Conservation (phyloP, 2,113 vertebrate genomes). For the Pavo muticus region DNA sequence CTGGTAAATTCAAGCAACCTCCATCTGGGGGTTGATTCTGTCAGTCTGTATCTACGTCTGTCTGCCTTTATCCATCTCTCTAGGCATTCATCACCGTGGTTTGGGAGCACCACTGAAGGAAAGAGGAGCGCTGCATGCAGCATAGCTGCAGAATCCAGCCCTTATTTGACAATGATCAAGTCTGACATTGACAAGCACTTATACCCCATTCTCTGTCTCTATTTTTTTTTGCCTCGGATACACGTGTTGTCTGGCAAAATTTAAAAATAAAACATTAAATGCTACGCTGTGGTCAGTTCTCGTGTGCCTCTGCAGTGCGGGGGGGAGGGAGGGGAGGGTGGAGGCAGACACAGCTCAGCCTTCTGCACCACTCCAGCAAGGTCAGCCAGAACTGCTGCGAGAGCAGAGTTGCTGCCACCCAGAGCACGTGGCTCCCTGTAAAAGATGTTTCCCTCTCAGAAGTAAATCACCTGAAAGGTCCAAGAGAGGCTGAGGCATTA, state of each 20-base stretch:
- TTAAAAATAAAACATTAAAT: constrained; percentile 67
- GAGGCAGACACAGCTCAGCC: not conserved
- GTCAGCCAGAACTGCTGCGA: constrained; percentile 44
- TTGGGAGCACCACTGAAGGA: not conserved
- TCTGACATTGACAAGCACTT: constrained; percentile 54
- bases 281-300: constrained; percentile 23
- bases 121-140: not conserved
- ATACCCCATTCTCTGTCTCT: constrained; percentile 14
- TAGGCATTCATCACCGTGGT: not conserved
- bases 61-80: constrained; percentile 57
- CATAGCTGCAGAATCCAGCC: constrained; percentile 32
- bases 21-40: constrained; percentile 49
- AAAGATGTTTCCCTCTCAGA: not conserved
- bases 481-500: not conserved
- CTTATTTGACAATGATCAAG: constrained; percentile 5
- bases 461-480: not conserved
- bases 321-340: constrained; percentile 16
- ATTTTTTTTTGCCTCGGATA: constrained; percentile 17
- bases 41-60: constrained; percentile 59
- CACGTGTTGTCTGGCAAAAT: constrained; percentile 53
- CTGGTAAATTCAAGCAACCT: constrained; percentile 30
- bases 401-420: constrained; percentile 28
- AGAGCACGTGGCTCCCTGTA: not conserved
- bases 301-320: not conserved
- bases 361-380: constrained; percentile 48